Base-by-base conservation (phyloP, 2,113 vertebrate species). In the Cynopterus brachyotis region DNA sequence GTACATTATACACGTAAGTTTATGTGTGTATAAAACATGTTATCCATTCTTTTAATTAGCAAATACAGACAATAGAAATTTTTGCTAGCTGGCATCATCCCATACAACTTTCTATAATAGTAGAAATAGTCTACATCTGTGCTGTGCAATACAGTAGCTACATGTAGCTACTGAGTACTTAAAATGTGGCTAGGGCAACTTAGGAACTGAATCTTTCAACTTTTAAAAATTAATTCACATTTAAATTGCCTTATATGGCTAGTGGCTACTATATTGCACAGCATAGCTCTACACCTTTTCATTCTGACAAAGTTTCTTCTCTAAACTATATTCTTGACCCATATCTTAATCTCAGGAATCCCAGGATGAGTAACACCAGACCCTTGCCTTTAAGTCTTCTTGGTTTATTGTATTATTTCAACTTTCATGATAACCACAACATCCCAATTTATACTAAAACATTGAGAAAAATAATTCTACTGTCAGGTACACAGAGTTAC, bases 341-440 rank as follows among this genome's bases (percentile, higher is more conserved):
- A 6, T 22, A 82, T 19, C n/a, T 89, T 37, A 82, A 32, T 62
- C 35, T 93, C n/a, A 60, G 60, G 76, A 84, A 37, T 59, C 16
- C 53, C 32, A 84, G 53, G 0, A 1, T 32, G 50, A 95, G 30
- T n/a, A 26, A 45, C 66, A 45, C 12, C 26, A 75, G 87, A 95
- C 64, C 20, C 57, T 86, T 0, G 6, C 40, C 17, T 50, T 9
- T 10, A 66, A 26, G 28, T 76, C 37, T 82, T 83, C 83, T 76
- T 28, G 19, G 60, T 76, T 75, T 84, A 89, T n/a, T 95, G 59
- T 30, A 50, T 62, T 85, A 89, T 64, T 92, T 85, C 53, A 95
- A 82, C 40, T 75, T 64, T 73, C 57, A 66, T 12, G 17, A 78
- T 13, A 76, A 95, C 26, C 30, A 9, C 24, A 75, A 75, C 35